Percentiles rank a stretch among this genome's conserved stretches.
These are phyloP conservation scores for Periophthalmodon schlosseri DNA, from an alignment of 2,113 vertebrate species.

Conservation along the genomic window DNA sequence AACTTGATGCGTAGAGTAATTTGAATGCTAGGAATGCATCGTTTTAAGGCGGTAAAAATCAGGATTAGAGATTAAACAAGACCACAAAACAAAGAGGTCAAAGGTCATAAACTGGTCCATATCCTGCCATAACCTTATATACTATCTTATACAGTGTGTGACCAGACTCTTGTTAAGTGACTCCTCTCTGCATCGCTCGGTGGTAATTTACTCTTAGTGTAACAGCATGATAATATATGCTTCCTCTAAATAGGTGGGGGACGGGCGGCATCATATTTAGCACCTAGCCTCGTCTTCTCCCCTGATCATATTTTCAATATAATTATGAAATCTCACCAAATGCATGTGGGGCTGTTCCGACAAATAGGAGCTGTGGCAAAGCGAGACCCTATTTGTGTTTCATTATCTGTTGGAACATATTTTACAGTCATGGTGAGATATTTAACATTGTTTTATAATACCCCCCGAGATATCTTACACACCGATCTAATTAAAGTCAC, in stretches of 20 bases:
- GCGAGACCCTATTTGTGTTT: constrained; percentile 79
- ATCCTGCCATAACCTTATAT: neutral
- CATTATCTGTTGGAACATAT: constrained; percentile 83
- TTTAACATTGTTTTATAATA: constrained; percentile 83
- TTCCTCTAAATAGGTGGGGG: constrained; percentile 50
- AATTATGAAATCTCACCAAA: constrained; percentile 71
- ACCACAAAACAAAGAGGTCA: neutral
- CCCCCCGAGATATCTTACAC: constrained; percentile 82
- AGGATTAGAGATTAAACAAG: neutral
- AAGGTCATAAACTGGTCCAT: neutral
- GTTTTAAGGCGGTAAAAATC: too few species aligned
- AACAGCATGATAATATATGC: constrained; percentile 66
- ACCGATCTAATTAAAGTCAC: constrained; percentile 82
- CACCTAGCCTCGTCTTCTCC: constrained; percentile 62
- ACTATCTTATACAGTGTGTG: constrained; percentile 1
- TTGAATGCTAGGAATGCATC: too few species aligned
- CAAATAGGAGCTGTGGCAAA: constrained; percentile 73
- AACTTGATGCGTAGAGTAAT: too few species aligned
- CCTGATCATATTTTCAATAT: constrained; percentile 70
- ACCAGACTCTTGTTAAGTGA: constrained; percentile 33
- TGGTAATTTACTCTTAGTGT: constrained; percentile 46
- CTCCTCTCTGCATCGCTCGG: constrained; percentile 19
- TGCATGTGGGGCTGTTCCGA: constrained; percentile 66
- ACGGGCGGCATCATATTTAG: constrained; percentile 61
- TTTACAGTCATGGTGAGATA: constrained; percentile 79